Percentiles rank a stretch among this genome's conserved stretches.
Evolutionary conservation across 2,888 invertebrate species (phyloP).

Genomic region (Rhorus exstirpatorius): DNA sequence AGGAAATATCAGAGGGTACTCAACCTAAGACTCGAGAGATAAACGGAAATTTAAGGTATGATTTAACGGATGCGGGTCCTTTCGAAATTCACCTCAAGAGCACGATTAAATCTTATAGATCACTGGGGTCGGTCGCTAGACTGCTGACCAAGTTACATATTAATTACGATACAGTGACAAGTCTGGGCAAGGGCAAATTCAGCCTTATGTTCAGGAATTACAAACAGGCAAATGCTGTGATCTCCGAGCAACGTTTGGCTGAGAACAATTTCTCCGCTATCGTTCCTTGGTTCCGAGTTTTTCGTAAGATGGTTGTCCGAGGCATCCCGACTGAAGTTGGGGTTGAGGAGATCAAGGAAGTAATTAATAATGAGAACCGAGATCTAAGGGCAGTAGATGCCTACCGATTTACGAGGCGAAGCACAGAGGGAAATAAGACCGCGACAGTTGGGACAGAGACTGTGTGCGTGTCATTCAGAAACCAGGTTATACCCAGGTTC

Average conservation of each 20-base stretch:
- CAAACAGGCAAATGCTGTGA: slow-evolving; percentile 20
- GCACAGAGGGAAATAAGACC: not conserved
- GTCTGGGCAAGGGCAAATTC: slow-evolving; percentile 17
- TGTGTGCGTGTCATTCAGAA: slow-evolving; percentile 22
- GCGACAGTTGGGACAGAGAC: slow-evolving; percentile 25
- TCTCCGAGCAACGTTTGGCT: not conserved
- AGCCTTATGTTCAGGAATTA: slow-evolving; percentile 12
- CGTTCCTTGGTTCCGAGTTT: not conserved
- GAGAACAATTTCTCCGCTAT: not conserved
- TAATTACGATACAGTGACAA: slow-evolving; percentile 5
- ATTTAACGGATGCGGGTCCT: no score
- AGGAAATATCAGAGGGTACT: no score
- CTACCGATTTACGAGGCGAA: slow-evolving; percentile 23
- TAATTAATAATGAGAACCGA: slow-evolving; percentile 22
- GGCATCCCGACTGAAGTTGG: slow-evolving; percentile 15
- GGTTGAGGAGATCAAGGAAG: slow-evolving; percentile 15
- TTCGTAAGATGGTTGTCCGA: slow-evolving; percentile 24
- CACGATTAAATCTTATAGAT: not conserved
- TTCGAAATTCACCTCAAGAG: not conserved
- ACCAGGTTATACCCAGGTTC: slow-evolving; percentile 19
- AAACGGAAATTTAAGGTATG: no score
- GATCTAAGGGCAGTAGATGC: slow-evolving; percentile 7
- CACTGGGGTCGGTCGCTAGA: slow-evolving; percentile 30
- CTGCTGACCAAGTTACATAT: slow-evolving; percentile 1
- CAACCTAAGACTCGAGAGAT: no score